Base-by-base conservation (phyloP, 2,888 invertebrate genomes). In the Chaitophorus viminalis region DNA sequence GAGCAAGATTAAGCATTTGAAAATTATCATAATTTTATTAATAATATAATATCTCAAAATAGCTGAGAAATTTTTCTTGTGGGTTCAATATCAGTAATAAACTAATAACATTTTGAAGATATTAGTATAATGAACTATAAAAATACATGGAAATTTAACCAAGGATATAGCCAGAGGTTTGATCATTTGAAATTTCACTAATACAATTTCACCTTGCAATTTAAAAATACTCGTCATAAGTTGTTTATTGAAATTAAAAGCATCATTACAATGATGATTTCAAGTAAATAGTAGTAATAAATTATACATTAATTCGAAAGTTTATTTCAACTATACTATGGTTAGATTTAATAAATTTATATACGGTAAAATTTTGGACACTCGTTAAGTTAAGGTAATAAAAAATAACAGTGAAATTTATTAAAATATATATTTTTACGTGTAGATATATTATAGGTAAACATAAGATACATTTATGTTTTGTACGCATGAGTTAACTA, bases 261-360 rank as follows among this genome's bases (percentile, higher is more conserved):
- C 33, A 31, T 33, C 33, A 31, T 33, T 17, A 31, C 46, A 46
- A 25, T 1, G 25, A 70, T 17, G 18, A 70, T 33, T 33, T 29
- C 31, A 39, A 75, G 39, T 60, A 0, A 17, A 29, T 65, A 75
- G 29, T 39, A 54, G 52, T 52, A 72, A 72, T 31, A 68, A 81
- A 81, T 70, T 6, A 11, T 2, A n/a, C 36, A 82, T n/a, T 83
- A 33, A 33, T 81, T 81, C 39, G 83, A 83, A 83, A 83, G 65
- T 83, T 65, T 83, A 46, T 39, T 39, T 39, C 6, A 5, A 21
- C 11, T 46, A 21, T 5, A 18, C 54, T 11, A 1, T 0, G 18
- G 60, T 81, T 46, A 21, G 21, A 76, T 83, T 83, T 83, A 75
- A 39, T 76, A 25, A 60, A 25, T 83, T 39, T 65, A 65, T 74